phyloP scores from a whole-genome alignment of 2,888 invertebrate species.

The Rhamnusium bicolor region DNA sequence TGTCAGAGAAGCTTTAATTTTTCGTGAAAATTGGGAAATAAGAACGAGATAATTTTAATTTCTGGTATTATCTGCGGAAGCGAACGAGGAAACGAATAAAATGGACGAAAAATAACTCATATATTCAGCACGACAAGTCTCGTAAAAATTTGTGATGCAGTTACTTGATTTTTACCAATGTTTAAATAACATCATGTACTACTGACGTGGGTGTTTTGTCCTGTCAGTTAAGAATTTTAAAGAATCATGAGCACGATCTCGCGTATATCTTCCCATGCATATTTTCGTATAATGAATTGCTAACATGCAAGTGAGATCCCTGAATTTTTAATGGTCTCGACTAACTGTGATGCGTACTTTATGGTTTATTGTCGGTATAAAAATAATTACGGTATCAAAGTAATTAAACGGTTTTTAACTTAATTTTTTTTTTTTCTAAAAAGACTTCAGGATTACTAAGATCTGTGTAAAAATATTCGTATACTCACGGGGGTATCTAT shows the following conservation, averaged over 20 bases:
- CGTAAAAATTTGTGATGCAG: conserved; percentile 38
- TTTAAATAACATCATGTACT: conserved; percentile 44
- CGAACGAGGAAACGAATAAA: neutral
- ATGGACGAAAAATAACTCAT: neutral
- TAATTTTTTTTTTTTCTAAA: no score
- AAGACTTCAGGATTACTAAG: no score
- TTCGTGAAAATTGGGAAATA: no score
- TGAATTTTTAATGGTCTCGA: conserved; percentile 4
- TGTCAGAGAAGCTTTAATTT: no score
- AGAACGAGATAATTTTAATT: neutral
- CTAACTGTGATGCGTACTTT: neutral
- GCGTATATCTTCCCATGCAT: conserved; percentile 49
- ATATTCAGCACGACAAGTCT: conserved; percentile 36
- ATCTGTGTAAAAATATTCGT: no score
- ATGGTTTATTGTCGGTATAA: neutral
- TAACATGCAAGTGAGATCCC: conserved; percentile 36
- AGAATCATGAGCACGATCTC: conserved; percentile 50
- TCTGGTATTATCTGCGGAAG: neutral
- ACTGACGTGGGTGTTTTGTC: conserved; percentile 56
- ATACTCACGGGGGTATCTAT: no score
- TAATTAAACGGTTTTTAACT: neutral
- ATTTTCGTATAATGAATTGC: conserved; percentile 47
- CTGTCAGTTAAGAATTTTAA: conserved; percentile 54
- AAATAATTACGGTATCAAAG: neutral
- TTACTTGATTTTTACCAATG: conserved; percentile 45